phyloP scores from a whole-genome alignment of 1,140 invertebrate genomes.

The Armadillidium nasatum region DNA sequence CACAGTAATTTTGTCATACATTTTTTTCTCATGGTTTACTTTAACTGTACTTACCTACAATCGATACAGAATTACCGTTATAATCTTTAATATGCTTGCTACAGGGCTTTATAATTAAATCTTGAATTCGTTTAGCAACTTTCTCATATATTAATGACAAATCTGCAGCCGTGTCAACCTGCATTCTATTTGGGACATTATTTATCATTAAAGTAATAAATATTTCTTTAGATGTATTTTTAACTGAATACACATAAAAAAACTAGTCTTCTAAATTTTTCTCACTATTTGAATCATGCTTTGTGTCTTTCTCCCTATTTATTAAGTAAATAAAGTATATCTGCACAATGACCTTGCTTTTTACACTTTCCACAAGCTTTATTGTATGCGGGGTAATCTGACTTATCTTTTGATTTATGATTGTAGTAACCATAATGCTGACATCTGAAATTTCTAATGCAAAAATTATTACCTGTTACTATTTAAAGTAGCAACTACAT shows the following conservation, averaged over 20 bases:
- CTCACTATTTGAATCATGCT: neutral
- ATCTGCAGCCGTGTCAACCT: neutral
- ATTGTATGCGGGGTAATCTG: neutral
- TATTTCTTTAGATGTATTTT: neutral
- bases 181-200: neutral
- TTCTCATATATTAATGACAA: neutral
- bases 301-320: neutral
- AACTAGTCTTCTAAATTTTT: neutral
- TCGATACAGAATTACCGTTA: neutral
- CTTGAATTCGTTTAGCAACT: neutral
- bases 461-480: too few relatives aligned
- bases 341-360: neutral
- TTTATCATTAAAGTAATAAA: neutral
- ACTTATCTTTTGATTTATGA: too few relatives aligned
- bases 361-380: neutral
- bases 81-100: too few relatives aligned
- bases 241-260: neutral
- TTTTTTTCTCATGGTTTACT: neutral
- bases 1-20: neutral
- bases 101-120: neutral
- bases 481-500: too few relatives aligned
- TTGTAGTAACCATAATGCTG: too few relatives aligned
- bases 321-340: neutral
- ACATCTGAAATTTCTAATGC: too few relatives aligned
- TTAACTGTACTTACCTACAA: neutral